Conservation (phyloP, 1,140 invertebrate genomes). For the Choristoneura fumiferana region DNA sequence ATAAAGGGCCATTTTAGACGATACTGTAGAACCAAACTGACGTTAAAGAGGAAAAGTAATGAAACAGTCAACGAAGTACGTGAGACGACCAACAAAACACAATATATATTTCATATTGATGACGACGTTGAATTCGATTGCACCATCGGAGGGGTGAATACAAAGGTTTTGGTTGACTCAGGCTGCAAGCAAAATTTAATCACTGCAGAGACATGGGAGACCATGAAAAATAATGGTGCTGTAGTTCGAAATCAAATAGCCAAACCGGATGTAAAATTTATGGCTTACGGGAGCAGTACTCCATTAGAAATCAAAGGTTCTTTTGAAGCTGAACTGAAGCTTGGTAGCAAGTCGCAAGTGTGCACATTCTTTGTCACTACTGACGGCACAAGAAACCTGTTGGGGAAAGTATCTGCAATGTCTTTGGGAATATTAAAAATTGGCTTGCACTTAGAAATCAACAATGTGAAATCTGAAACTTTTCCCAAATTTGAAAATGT, state of each 20-base stretch:
- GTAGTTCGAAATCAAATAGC: neutral
- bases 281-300: constrained; percentile 16
- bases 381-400: constrained; percentile 9
- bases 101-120: constrained; percentile 5
- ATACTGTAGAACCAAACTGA: neutral
- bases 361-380: constrained; percentile 4
- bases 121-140: constrained; percentile 12
- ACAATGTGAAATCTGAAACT: neutral
- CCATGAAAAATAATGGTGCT: neutral
- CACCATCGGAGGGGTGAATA: constrained; percentile 14
- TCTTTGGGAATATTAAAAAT: neutral
- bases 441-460: neutral
- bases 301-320: constrained; percentile 12
- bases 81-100: neutral
- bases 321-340: too few relatives aligned
- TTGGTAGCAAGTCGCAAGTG: neutral
- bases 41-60: constrained; percentile 3
- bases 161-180: constrained; percentile 16
- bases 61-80: neutral
- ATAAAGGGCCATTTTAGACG: constrained; percentile 4
- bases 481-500: constrained; percentile 13
- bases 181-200: constrained; percentile 16
- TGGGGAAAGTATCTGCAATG: neutral
- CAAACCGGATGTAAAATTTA: neutral
- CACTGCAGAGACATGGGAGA: constrained; percentile 16